Percentiles rank a stretch among this genome's conserved stretches.
These are phyloP conservation scores for Propithecus deckenii DNA, from an alignment of 2,797 vertebrate species.

Conservation along the genomic window DNA sequence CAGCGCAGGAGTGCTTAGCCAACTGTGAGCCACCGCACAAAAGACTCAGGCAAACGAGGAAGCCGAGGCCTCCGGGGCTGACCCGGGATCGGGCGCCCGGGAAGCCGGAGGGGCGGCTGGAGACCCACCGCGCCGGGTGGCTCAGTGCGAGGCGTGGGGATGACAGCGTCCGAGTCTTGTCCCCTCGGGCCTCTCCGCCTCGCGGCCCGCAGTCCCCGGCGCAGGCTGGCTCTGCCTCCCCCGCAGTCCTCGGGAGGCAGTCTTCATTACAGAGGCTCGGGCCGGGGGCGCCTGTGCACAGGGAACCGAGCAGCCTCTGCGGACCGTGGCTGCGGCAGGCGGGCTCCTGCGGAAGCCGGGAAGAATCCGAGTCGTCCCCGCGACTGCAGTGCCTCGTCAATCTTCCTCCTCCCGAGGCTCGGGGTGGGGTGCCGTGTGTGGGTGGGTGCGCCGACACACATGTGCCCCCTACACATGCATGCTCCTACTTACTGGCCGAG, in stretches of 20 bases:
- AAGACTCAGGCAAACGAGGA: conserved; percentile 87
- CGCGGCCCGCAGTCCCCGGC: conserved; percentile 86
- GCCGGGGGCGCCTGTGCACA: conserved; percentile 36
- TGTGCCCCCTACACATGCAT: conserved; percentile 57
- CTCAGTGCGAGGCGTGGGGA: conserved; percentile 86
- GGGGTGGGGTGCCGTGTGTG: conserved; percentile 41
- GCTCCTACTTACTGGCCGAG: conserved; percentile 52
- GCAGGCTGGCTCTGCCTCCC: conserved; percentile 84
- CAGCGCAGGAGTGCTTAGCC: conserved; percentile 90
- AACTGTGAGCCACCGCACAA: conserved; percentile 86
- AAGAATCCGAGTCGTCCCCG: conserved; percentile 44
- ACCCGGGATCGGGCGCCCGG: conserved; percentile 86
- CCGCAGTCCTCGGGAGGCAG: conserved; percentile 86
- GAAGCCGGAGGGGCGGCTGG: conserved; percentile 81
- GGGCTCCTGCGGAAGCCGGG: conserved; percentile 50
- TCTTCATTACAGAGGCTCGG: conserved; percentile 81
- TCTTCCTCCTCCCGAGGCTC: conserved; percentile 36
- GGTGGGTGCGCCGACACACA: conserved; percentile 64
- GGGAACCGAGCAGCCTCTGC: conserved; percentile 51
- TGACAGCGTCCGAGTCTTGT: conserved; percentile 73
- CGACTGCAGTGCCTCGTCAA: conserved; percentile 56
- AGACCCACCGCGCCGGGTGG: conserved; percentile 86
- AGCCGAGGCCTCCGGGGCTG: conserved; percentile 85
- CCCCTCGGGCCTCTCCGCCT: conserved; percentile 84
- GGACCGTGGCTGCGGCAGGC: conserved; percentile 35